Evolutionary conservation across 1,140 invertebrate genomes (phyloP), one percentile per base, ranked within the genome.

Genomic region (Pseudomyrmex dendroicus): DNA sequence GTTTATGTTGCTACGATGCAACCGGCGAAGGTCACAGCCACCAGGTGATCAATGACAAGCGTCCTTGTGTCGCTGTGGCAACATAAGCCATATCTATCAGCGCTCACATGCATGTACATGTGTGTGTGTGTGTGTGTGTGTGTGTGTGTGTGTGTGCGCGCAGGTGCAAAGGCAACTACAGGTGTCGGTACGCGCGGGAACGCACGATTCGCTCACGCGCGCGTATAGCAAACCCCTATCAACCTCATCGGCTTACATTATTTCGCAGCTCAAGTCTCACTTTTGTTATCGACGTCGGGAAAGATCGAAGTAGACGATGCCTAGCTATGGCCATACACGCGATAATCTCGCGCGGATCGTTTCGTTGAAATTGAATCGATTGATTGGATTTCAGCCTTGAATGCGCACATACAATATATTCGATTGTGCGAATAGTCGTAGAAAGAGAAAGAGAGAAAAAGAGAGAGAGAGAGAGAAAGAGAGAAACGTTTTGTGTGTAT

Each of bases 1-100:
- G 50, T 50, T 20, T 12, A 52, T 44, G 50, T 64, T 66, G 63
- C 57, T 44, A 80, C 56, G 52, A 59, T 57, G 74, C 54, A 61
- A 84, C 13, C n/a, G 56, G 12, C 77, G 84, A 82, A 86, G 84
- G 87, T 86, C 84, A 63, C 82, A 82, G 83, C 44, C 82, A 84
- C 78, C 67, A 35, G 57, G 78, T 90, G 88, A 91, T 91, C 90
- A 90, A 91, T 91, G 90, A 82, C 62, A 74, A 63, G 46, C 80
- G 90, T 88, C 90, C 90, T 90, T 89, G 89, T 62, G 44, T 85
- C 66, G 78, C 76, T 5, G 50, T 72, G 59, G 66, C 82, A 76
- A 84, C 54, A 72, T 22, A 46, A 44, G 57, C 52, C 17, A 22
- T 17, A 59, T 9, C 13, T 73, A 10, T 12, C 9, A 22, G 10